Evolutionary conservation across 2,888 invertebrate species (phyloP).

Genomic region (Idaea dimidiata): DNA sequence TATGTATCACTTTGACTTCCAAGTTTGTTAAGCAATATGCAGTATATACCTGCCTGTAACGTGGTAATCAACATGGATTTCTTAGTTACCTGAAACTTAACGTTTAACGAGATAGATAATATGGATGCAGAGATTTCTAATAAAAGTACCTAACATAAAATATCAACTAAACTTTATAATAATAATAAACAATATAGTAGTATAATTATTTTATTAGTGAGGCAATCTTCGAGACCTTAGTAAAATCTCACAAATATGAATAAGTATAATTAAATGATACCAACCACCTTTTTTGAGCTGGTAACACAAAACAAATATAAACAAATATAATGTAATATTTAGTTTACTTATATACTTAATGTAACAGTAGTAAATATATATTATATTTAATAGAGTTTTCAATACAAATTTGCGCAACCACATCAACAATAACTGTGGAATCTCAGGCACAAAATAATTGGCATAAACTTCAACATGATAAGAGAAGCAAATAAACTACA

Average conservation of each 20-base stretch:
- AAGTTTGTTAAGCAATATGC: too few species aligned
- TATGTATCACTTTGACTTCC: too few species aligned
- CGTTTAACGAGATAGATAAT: too few species aligned
- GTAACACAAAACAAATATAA: background rate
- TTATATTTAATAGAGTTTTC: background rate
- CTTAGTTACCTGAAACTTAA: too few species aligned
- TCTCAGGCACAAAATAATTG: background rate
- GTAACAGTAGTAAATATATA: background rate
- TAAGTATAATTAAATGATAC: conserved; percentile 26
- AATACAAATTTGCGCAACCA: background rate
- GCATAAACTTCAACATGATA: background rate
- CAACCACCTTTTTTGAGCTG: conserved; percentile 15
- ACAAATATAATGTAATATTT: background rate
- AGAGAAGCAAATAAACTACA: background rate
- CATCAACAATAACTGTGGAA: background rate
- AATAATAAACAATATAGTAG: background rate
- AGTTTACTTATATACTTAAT: background rate
- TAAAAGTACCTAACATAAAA: conserved; percentile 17
- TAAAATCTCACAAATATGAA: conserved; percentile 38
- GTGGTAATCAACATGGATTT: too few species aligned
- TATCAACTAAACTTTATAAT: conserved; percentile 15
- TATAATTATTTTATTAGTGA: conserved; percentile 46
- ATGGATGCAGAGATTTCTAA: background rate
- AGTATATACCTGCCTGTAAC: too few species aligned
- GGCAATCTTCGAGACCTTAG: conserved; percentile 35